Conservation (phyloP, 2,888 invertebrate species). For the Volucella inflata region DNA sequence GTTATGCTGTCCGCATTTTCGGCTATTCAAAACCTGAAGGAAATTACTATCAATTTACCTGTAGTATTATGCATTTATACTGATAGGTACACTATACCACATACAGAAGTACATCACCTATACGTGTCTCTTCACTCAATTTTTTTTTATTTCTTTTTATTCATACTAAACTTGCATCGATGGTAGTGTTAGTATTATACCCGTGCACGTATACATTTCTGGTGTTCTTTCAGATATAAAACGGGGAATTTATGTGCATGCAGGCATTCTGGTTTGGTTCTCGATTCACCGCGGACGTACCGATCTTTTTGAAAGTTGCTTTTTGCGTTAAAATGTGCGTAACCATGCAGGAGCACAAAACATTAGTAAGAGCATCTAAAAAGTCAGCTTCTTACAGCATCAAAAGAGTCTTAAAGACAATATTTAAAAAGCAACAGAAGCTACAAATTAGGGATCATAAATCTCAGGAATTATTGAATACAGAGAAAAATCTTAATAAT, state of each 20-base stretch:
- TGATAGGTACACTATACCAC: slow-evolving; percentile 33
- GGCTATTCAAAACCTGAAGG: slow-evolving; percentile 30
- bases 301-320: slow-evolving; percentile 4
- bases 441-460: slow-evolving; percentile 75
- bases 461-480: slow-evolving; percentile 81
- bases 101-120: slow-evolving; percentile 62
- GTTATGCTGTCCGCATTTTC: slow-evolving; percentile 27
- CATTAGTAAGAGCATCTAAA: slow-evolving; percentile 50
- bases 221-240: slow-evolving; percentile 79
- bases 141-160: slow-evolving; percentile 45
- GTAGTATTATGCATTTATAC: slow-evolving; percentile 80
- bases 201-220: slow-evolving; percentile 43
- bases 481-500: slow-evolving; percentile 81
- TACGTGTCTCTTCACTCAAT: slow-evolving; percentile 67
- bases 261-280: slow-evolving; percentile 82
- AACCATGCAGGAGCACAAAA: slow-evolving; percentile 81
- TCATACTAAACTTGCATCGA: slow-evolving; percentile 48
- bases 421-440: slow-evolving; percentile 86
- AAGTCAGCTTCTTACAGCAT: slow-evolving; percentile 85
- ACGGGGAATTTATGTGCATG: slow-evolving; percentile 77
- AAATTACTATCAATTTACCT: slow-evolving; percentile 80
- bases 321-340: slow-evolving; percentile 66
- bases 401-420: slow-evolving; percentile 88
- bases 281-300: slow-evolving; percentile 78
- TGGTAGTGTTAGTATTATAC: slow-evolving; percentile 11